Evolutionary conservation across 2,113 vertebrate genomes (phyloP).

Genomic region (Barnardius zonarius): DNA sequence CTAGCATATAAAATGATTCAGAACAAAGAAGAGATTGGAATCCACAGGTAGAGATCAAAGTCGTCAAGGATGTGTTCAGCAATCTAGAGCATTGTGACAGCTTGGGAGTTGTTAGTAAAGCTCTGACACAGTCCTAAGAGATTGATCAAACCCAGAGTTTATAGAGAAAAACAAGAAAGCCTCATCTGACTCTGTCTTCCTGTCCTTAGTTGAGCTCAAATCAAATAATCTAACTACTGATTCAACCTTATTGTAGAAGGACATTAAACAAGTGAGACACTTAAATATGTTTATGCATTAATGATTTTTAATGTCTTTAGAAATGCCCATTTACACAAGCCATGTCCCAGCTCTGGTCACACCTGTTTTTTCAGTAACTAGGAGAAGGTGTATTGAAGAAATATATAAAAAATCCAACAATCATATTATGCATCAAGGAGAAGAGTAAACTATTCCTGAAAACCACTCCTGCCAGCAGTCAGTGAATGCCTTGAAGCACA

Average conservation of each 20-base stretch:
- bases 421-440: background rate
- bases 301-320: background rate
- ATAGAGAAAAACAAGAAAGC: background rate
- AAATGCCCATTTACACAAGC: background rate
- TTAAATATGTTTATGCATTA: background rate
- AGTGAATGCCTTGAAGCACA: background rate
- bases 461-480: background rate
- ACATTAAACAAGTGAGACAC: background rate
- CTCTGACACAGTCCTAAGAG: background rate
- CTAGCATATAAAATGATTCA: background rate
- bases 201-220: background rate
- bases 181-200: background rate
- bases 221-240: background rate
- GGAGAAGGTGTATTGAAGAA: background rate
- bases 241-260: background rate
- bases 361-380: background rate
- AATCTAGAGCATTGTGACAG: background rate
- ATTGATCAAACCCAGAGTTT: background rate
- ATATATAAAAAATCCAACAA: background rate
- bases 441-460: background rate
- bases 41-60: background rate
- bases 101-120: background rate
- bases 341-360: background rate
- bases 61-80: background rate
- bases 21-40: background rate